A percentile compares a stretch with the other conserved stretches of the same genome.
Conservation (phyloP, 2,113 vertebrate species). For the Centrocercus urophasianus region DNA sequence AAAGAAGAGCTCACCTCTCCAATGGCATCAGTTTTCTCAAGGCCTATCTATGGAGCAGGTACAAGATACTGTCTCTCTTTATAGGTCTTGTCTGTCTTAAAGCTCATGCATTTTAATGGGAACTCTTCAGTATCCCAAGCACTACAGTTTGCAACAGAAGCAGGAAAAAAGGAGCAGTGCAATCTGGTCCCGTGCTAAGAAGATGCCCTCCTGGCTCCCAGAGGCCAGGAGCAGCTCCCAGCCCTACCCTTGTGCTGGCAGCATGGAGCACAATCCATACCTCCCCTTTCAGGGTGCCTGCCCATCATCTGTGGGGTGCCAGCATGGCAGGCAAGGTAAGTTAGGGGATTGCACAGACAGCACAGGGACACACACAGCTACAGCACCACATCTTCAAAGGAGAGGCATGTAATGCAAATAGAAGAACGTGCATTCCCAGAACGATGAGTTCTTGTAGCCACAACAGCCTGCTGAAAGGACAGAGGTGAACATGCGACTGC, state of each 20-base stretch:
- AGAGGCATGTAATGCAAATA: not conserved
- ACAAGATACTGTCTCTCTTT: not conserved
- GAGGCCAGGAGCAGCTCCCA: too few species aligned
- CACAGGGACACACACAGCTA: not conserved
- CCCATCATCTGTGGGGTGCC: not conserved
- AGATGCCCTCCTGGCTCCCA: not conserved
- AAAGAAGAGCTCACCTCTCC: not conserved
- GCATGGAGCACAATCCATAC: not conserved
- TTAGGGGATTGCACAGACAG: accelerated
- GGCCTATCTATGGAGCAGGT: accelerated
- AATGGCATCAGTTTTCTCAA: not conserved
- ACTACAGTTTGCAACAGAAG: not conserved
- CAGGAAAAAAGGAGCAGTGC: not conserved
- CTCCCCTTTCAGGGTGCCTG: not conserved
- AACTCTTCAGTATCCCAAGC: not conserved
- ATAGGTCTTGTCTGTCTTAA: not conserved
- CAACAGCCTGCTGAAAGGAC: not conserved
- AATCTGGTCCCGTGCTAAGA: not conserved
- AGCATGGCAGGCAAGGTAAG: not conserved
- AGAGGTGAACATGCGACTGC: accelerated
- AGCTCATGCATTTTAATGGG: not conserved
- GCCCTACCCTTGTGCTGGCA: not conserved
- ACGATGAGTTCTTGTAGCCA: not conserved
- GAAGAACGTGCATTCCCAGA: accelerated
- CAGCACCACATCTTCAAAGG: not conserved